Conservation (phyloP, 2,888 invertebrate species). For the Unio pictorum region DNA sequence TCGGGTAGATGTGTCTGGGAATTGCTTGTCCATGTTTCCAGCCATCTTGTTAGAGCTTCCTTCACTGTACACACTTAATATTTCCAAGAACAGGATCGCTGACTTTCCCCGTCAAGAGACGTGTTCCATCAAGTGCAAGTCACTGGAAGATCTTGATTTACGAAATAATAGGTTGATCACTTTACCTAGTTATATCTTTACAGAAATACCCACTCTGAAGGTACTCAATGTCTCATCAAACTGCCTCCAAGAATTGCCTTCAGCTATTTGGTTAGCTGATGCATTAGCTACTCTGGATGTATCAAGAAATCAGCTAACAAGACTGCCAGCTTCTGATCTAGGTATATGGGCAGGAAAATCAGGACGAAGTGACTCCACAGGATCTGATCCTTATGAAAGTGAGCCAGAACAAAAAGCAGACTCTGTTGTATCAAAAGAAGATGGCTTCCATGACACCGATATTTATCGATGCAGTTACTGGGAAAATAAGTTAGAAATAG, state of each 20-base stretch:
- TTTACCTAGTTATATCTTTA: slow-evolving; percentile 87
- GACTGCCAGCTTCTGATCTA: slow-evolving; percentile 21
- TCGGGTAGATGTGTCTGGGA: slow-evolving; percentile 92
- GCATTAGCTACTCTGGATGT: slow-evolving; percentile 35
- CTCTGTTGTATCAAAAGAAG: too few relatives aligned
- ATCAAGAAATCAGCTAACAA: slow-evolving; percentile 27
- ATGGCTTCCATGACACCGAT: too few relatives aligned
- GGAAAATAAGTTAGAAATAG: slow-evolving; percentile 17
- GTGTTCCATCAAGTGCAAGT: slow-evolving; percentile 74
- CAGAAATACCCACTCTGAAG: slow-evolving; percentile 80
- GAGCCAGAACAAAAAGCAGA: too few relatives aligned
- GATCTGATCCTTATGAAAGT: too few relatives aligned
- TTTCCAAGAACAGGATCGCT: slow-evolving; percentile 87
- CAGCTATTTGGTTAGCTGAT: slow-evolving; percentile 44
- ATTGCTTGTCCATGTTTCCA: slow-evolving; percentile 84
- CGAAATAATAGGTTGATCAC: slow-evolving; percentile 86
- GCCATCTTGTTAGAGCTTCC: slow-evolving; percentile 82
- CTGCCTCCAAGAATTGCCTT: slow-evolving; percentile 82
- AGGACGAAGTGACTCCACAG: too few relatives aligned
- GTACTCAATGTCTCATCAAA: slow-evolving; percentile 92
- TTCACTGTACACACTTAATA: slow-evolving; percentile 88
- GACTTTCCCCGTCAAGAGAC: slow-evolving; percentile 77
- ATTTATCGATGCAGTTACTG: slow-evolving; percentile 18
- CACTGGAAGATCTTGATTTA: slow-evolving; percentile 91
- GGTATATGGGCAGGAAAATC: slow-evolving; percentile 10